Base-by-base conservation (phyloP, 2,797 vertebrate genomes). In the Ceryle rudis region DNA sequence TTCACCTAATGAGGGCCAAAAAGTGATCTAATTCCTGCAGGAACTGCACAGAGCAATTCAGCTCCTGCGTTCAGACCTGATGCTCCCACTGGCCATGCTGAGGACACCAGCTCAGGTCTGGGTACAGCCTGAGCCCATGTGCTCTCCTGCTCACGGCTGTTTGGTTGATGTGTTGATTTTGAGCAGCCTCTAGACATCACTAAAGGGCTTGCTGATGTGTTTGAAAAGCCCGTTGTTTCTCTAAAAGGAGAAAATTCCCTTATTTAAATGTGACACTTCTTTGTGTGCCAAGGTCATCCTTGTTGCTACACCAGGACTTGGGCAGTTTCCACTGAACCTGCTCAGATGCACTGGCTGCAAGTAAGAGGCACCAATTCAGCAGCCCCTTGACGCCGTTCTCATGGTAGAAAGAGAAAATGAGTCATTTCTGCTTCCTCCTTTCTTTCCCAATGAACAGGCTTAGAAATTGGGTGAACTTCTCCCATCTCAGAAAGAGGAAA, bases 1-100 rank as follows among this genome's bases (percentile, higher is more conserved):
- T 14, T 41, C 65, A 71, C 18, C 67, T 78, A n/a, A 71, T 20
- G 62, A 89, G 51, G 61, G 75, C 74, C 69, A 69, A 61, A 91
- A 90, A 74, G 33, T 47, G 79, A 92, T 86, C 69, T 42, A 37
- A 89, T 82, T 49, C 78, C 72, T 85, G 67, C 35, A 52, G 71
- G 28, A 84, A 9, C 64, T 42, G 18, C 64, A 5, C n/a, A 5
- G 60, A 23, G 72, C 28, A 8, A 4, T 20, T 37, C 69, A 7
- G 52, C 26, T n/a, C 29, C 60, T 41, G 7, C 2, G 3, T 16
- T 15, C 62, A 61, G 51, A 42, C 42, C 21, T 16, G 22, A 46
- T 62, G 54, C 54, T 86, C 42, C 16, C 77, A 20, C 46, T 44
- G 49, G n/a, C n/a, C 3, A 4, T 4, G 37, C 25, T 42, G 37